phyloP scores from a whole-genome alignment of 2,888 invertebrate species.

The Galeopsomyia nigrocyanea region DNA sequence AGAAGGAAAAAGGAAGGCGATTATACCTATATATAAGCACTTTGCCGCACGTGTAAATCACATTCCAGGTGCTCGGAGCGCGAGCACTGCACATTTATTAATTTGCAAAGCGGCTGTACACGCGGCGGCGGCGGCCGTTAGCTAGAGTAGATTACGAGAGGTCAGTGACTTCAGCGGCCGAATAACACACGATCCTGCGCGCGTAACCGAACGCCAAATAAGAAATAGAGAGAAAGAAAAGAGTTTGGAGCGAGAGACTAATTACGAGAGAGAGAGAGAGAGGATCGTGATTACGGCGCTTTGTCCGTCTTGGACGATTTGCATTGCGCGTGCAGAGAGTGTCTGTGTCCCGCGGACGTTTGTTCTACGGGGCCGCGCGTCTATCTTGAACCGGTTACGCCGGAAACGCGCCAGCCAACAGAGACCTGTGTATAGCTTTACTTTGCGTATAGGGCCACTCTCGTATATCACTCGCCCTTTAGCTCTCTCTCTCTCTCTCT shows the following conservation, averaged over 20 bases:
- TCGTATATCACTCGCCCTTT: constrained; percentile 26
- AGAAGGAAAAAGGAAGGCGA: too few relatives aligned
- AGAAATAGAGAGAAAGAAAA: too few relatives aligned
- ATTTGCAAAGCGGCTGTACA: constrained; percentile 32
- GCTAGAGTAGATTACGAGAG: constrained; percentile 10
- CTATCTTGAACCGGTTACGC: constrained; percentile 56
- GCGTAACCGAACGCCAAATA: too few relatives aligned
- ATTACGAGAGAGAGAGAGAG: constrained; percentile 58
- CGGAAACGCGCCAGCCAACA: constrained; percentile 42
- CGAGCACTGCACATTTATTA: constrained; percentile 26
- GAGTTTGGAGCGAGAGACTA: constrained; percentile 57
- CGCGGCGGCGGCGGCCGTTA: background rate
- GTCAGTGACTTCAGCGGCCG: background rate
- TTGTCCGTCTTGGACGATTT: constrained; percentile 63
- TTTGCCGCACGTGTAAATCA: constrained; percentile 18
- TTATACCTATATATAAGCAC: constrained; percentile 1
- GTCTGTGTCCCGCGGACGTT: constrained; percentile 50
- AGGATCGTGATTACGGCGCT: constrained; percentile 65
- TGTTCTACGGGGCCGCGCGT: constrained; percentile 51
- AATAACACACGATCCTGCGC: too few relatives aligned
- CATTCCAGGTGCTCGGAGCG: background rate
- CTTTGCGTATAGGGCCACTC: constrained; percentile 6
- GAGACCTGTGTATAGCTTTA: constrained; percentile 7
- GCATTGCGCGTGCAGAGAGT: constrained; percentile 52
- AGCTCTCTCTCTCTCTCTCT: constrained; percentile 1